These are phyloP conservation scores for Andricus grossulariae DNA, from an alignment of 1,140 invertebrate genomes.

Conservation along the genomic window DNA sequence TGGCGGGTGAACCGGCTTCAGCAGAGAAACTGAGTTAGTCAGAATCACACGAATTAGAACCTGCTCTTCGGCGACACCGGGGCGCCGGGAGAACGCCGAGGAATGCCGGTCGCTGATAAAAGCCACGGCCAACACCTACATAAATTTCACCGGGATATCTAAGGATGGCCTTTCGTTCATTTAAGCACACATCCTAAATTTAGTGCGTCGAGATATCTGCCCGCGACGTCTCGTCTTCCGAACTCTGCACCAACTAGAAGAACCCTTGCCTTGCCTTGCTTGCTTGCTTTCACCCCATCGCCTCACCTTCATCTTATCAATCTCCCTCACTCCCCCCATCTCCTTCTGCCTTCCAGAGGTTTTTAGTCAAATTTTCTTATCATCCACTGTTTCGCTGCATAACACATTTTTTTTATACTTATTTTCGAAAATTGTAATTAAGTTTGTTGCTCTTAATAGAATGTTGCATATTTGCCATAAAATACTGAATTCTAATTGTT, in stretches of 20 bases:
- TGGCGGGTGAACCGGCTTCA: constrained; percentile 12
- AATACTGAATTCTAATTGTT: too few species aligned
- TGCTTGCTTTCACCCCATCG: background rate
- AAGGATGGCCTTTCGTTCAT: constrained; percentile 72
- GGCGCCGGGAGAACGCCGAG: constrained; percentile 72
- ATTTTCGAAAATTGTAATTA: too few species aligned
- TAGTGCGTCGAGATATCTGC: constrained; percentile 60
- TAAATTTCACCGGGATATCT: constrained; percentile 75
- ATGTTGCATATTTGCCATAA: too few species aligned
- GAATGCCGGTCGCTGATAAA: constrained; percentile 76
- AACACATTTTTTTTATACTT: too few species aligned
- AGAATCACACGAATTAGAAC: constrained; percentile 72
- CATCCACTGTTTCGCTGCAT: too few species aligned
- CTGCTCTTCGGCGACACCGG: constrained; percentile 73
- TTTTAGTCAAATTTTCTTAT: background rate
- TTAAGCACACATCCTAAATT: constrained; percentile 74
- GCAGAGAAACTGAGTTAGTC: constrained; percentile 42
- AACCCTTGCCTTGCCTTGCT: background rate
- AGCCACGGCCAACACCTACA: constrained; percentile 75
- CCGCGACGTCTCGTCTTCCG: constrained; percentile 37
- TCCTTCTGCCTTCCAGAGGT: background rate
- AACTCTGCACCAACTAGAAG: background rate
- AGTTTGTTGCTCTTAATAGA: too few species aligned
- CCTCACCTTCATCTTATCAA: background rate
- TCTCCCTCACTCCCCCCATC: background rate